Evolutionary conservation across 2,113 vertebrate species (phyloP).

Genomic region (Nestor notabilis): DNA sequence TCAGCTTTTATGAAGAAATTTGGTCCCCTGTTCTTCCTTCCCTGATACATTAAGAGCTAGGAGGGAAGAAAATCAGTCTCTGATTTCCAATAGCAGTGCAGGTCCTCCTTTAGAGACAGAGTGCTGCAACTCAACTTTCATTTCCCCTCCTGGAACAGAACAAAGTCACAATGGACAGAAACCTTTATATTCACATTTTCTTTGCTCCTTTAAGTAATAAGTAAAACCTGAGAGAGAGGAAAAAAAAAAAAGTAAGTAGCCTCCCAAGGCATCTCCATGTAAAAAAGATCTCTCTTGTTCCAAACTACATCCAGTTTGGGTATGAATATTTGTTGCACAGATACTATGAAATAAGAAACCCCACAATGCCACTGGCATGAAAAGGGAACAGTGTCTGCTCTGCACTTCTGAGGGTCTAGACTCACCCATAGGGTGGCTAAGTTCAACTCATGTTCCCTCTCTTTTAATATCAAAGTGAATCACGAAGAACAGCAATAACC

Average conservation of each 20-base stretch:
- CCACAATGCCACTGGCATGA: neutral
- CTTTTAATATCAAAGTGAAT: neutral
- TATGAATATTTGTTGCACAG: neutral
- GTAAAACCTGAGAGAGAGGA: neutral
- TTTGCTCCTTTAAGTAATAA: neutral
- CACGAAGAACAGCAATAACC: neutral
- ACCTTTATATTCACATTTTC: neutral
- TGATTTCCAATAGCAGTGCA: neutral
- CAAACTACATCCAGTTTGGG: neutral
- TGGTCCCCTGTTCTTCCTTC: neutral
- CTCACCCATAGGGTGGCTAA: neutral
- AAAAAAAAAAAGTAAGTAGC: neutral
- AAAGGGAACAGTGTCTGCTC: neutral
- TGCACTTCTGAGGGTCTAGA: neutral
- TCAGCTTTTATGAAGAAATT: neutral
- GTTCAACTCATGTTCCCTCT: fast-evolving
- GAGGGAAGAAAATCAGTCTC: conserved; percentile 8
- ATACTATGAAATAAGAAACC: neutral
- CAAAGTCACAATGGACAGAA: neutral
- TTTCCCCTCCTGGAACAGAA: neutral
- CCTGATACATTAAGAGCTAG: neutral
- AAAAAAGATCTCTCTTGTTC: neutral
- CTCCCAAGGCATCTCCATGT: neutral
- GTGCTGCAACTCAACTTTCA: neutral
- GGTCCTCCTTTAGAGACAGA: neutral